Percentiles rank a stretch among this genome's conserved stretches.
Conservation (phyloP, 53 echinoderm and acorn worm genomes). For the Patiria pectinifera region DNA sequence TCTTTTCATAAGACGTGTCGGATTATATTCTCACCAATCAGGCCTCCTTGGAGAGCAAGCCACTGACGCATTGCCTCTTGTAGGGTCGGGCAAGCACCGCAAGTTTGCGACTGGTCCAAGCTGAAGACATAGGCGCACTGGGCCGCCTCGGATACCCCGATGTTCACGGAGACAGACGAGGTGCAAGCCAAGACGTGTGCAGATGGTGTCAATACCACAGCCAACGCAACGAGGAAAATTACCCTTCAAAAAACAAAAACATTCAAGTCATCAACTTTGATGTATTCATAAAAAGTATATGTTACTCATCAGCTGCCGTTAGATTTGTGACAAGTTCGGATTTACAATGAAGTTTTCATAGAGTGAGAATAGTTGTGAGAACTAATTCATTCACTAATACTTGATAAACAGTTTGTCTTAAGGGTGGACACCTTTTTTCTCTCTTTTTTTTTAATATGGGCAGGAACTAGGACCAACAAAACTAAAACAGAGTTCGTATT, state of each 20-base stretch:
- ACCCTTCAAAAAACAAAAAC: not conserved
- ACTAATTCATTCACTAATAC: too few species aligned
- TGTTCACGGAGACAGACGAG: constrained; percentile 15
- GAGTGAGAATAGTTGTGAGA: too few species aligned
- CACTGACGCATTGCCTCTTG: constrained; percentile 20
- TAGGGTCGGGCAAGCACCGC: constrained; percentile 41
- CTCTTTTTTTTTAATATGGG: too few species aligned
- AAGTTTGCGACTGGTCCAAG: not conserved
- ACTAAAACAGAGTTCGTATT: too few species aligned
- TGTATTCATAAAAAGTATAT: too few species aligned
- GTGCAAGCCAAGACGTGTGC: not conserved
- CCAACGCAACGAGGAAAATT: not conserved
- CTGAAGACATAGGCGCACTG: constrained; percentile 66
- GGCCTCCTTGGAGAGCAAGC: not conserved
- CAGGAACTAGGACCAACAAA: too few species aligned
- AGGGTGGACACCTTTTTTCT: too few species aligned
- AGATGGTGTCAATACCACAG: not conserved
- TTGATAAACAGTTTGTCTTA: too few species aligned
- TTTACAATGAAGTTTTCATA: too few species aligned
- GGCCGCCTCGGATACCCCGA: constrained; percentile 34
- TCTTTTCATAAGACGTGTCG: not conserved
- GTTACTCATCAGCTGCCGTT: too few species aligned
- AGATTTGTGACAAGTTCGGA: too few species aligned
- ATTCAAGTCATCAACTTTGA: not conserved
- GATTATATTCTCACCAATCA: not conserved